phyloP scores from a whole-genome alignment of 2,888 invertebrate genomes.

The Scaptodrosophila latifasciaeformis region DNA sequence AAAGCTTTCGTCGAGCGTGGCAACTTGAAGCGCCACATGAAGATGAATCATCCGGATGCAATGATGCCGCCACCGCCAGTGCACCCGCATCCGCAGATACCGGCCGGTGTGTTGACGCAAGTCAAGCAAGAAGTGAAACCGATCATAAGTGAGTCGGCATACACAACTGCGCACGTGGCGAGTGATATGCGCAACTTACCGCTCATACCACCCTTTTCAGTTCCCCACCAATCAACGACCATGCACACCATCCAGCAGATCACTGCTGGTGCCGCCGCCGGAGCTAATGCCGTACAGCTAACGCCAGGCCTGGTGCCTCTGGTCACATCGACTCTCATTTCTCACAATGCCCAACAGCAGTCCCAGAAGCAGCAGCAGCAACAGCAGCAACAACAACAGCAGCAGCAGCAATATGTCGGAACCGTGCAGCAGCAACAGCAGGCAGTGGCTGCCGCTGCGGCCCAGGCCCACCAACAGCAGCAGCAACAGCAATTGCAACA shows the following conservation, averaged over 20 bases:
- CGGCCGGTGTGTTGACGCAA: slow-evolving; percentile 73
- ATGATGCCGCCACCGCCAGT: slow-evolving; percentile 74
- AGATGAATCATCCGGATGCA: slow-evolving; percentile 81
- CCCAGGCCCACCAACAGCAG: slow-evolving; percentile 69
- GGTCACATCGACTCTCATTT: slow-evolving; percentile 73
- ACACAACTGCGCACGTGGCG: slow-evolving; percentile 28
- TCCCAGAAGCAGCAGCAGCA: too few species aligned
- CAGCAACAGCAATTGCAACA: slow-evolving; percentile 65
- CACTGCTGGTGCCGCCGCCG: slow-evolving; percentile 69
- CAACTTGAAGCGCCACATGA: slow-evolving; percentile 84
- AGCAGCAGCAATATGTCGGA: slow-evolving; percentile 50
- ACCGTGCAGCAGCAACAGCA: slow-evolving; percentile 58
- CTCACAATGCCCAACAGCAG: slow-evolving; percentile 72
- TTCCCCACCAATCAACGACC: slow-evolving; percentile 73
- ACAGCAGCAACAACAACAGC: slow-evolving; percentile 53
- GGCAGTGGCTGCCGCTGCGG: slow-evolving; percentile 48
- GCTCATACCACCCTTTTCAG: slow-evolving; percentile 47
- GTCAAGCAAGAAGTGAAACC: slow-evolving; percentile 74
- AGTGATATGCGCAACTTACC: slow-evolving; percentile 13
- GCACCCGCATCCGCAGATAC: slow-evolving; percentile 73
- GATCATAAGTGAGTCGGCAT: slow-evolving; percentile 71
- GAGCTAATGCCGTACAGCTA: slow-evolving; percentile 67
- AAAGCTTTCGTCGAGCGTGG: slow-evolving; percentile 88
- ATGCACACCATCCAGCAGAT: slow-evolving; percentile 75
- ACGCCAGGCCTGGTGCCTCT: slow-evolving; percentile 72